Percentiles rank a stretch among this genome's conserved stretches.
Conservation (phyloP, 2,113 vertebrate genomes). For the Mormyrus lacerda region DNA sequence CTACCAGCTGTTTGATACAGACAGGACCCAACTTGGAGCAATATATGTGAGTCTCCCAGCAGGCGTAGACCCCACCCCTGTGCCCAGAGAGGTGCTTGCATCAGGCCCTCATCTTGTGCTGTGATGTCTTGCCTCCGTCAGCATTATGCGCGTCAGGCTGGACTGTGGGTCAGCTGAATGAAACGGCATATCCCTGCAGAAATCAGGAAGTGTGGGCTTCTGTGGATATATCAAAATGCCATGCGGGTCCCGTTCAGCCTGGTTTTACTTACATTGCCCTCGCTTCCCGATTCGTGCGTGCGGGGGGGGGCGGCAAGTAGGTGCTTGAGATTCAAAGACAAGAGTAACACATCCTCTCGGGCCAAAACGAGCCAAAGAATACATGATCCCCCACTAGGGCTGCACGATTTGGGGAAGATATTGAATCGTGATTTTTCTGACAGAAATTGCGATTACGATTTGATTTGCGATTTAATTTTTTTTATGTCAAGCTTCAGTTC, state of each 20-base stretch:
- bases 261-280: background rate
- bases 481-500: too few species aligned
- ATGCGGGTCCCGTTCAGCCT: background rate
- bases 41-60: constrained; percentile 84
- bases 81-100: background rate
- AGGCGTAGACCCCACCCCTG: background rate
- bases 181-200: background rate
- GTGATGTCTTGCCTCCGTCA: background rate
- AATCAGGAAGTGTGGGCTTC: background rate
- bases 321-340: background rate
- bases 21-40: constrained; percentile 85
- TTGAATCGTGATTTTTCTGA: too few species aligned
- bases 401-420: too few species aligned
- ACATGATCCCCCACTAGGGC: background rate
- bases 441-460: too few species aligned
- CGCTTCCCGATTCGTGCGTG: background rate
- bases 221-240: background rate
- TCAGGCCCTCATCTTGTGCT: background rate
- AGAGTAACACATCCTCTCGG: background rate
- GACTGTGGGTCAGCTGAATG: background rate
- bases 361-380: background rate
- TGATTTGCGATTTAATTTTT: too few species aligned
- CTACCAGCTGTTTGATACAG: constrained; percentile 90
- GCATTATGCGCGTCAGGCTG: background rate
- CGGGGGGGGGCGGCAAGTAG: background rate